Base-by-base conservation (phyloP, 92 coral and sea anemone species). In the Anthopleura xanthogrammica region DNA sequence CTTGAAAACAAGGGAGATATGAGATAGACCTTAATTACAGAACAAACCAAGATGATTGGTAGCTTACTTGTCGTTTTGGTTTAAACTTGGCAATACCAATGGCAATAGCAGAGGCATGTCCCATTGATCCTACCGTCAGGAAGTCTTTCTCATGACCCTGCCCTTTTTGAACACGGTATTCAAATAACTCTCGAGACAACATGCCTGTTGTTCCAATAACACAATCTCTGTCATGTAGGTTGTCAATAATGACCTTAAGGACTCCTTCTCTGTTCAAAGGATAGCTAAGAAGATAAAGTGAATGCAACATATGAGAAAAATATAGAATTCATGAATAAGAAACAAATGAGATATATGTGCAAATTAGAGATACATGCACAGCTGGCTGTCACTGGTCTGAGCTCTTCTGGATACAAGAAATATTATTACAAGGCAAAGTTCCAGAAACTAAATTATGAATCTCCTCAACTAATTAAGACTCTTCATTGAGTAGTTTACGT, bases 121-220 rank as follows among this genome's bases (percentile, higher is more conserved):
- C 99, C 99, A 96, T 96, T 57, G 96, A 90, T 2, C 99, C 99
- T 1, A 96, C 99, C 3, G 98, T 94, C 57, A 96, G 83, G 89
- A 96, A 96, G 87, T 96, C 99, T 74, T 96, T 96, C 81, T 96
- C 99, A 60, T 96, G 99, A 40, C 99, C 99, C 24, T 96, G 99
- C 2, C 97, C 95, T 82, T 92, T 96, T 12, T 90, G 83, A 14
- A 96, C 97, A 12, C 99, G 91, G 72, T 96, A 92, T 78, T 96
- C 99, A 86, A 96, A 96, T 82, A 96, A 92, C 75, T 96, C 99
- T n/a, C 99, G 93, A 4, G 99, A 96, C 90, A 96, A 84, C 99
- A 96, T 96, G 43, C 99, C 99, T 78, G 99, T 96, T 41, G 99
- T 96, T 76, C 97, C 99, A 17, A 96, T 93, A 60, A 96, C 97